phyloP scores from a whole-genome alignment of 1,140 invertebrate species.

The Nasonia longicornis region DNA sequence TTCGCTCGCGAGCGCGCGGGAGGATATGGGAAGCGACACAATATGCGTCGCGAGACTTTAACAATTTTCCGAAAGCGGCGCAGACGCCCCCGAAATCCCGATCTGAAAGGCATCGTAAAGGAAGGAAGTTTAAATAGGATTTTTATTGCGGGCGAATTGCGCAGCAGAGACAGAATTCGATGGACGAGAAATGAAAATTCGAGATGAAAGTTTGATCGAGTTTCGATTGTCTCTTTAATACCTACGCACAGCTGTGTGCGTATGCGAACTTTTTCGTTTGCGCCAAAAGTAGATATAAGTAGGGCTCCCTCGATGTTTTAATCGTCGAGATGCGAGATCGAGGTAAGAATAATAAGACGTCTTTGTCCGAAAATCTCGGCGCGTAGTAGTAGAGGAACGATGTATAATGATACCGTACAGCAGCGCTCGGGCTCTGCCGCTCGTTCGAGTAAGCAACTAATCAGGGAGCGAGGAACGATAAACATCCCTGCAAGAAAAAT shows the following conservation, averaged over 20 bases:
- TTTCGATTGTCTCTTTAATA: conserved; percentile 22
- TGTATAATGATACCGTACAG: background rate
- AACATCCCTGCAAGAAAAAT: conserved; percentile 27
- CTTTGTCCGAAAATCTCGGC: background rate
- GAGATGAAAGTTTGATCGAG: conserved; percentile 20
- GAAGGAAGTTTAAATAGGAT: conserved; percentile 42
- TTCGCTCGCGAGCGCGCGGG: background rate
- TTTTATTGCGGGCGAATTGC: conserved; percentile 34
- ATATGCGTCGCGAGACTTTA: conserved; percentile 31
- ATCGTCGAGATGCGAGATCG: too few species aligned
- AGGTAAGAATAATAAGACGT: background rate
- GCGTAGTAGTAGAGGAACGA: background rate
- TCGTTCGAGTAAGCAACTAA: conserved; percentile 12
- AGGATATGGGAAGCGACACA: conserved; percentile 6
- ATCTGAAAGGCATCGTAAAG: conserved; percentile 12
- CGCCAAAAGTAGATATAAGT: too few species aligned
- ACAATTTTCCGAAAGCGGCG: conserved; percentile 25
- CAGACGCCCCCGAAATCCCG: conserved; percentile 17
- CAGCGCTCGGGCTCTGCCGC: background rate
- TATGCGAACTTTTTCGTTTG: too few species aligned
- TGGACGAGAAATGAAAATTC: conserved; percentile 42
- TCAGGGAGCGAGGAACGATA: conserved; percentile 15
- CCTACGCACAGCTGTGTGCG: background rate
- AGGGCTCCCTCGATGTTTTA: too few species aligned
- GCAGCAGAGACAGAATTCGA: background rate